These are phyloP conservation scores for Dynastes grantii DNA, from an alignment of 2,888 invertebrate species.

Conservation along the genomic window DNA sequence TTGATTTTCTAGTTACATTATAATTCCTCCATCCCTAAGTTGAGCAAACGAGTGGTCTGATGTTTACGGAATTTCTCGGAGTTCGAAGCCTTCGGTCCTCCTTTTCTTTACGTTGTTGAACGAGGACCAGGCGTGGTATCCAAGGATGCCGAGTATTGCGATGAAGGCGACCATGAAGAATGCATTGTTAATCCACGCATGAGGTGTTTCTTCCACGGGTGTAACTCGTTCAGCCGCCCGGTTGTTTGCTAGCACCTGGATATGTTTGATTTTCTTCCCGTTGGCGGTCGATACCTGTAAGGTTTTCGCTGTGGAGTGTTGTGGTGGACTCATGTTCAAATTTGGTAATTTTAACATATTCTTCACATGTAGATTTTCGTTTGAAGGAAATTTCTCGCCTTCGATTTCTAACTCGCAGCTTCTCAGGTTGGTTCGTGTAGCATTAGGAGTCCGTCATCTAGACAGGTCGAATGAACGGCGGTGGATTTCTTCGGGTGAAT, in stretches of 20 bases:
- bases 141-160: too few species aligned
- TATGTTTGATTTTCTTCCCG: neutral
- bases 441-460: neutral
- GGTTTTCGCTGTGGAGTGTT: too few species aligned
- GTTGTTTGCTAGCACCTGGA: neutral
- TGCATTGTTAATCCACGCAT: neutral
- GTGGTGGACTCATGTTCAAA: too few species aligned
- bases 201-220: too few species aligned
- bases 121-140: too few species aligned
- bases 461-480: constrained; percentile 2
- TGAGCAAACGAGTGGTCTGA: too few species aligned
- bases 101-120: too few species aligned
- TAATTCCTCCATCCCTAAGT: too few species aligned
- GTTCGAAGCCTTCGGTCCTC: too few species aligned
- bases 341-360: too few species aligned
- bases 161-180: neutral
- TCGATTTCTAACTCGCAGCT: constrained; percentile 20
- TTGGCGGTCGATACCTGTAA: neutral
- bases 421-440: constrained; percentile 15
- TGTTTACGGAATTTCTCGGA: too few species aligned
- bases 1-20: too few species aligned
- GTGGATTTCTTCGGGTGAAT: constrained; percentile 9
- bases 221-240: neutral
- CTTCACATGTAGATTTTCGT: neutral
- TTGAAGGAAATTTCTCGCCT: constrained; percentile 12